Evolutionary conservation across 2,888 invertebrate species (phyloP), one percentile per base, ranked within the genome.

Genomic region (Drosophila prolongata): DNA sequence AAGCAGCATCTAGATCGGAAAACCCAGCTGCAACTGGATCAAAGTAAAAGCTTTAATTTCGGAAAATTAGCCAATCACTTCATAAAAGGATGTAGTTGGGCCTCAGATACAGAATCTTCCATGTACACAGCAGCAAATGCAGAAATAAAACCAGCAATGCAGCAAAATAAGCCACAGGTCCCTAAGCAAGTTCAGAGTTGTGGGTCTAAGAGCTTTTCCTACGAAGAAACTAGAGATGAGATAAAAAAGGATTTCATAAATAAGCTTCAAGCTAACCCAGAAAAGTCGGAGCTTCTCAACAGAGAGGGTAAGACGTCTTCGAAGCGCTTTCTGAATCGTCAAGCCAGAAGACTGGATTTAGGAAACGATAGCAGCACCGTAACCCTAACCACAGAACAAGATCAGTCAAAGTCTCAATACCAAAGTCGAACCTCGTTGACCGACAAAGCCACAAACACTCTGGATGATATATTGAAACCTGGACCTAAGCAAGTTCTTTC

Each of bases 1-100:
- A 37, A 56, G n/a, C 55, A 44, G 30, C 34, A 4, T 9, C 9
- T 24, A 19, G 10, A 14, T 3, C 34, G 16, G 13, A 14, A 14
- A 9, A 1, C 16, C 9, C 42, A n/a, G 1, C 19, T 13, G 3
- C 40, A 40, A n/a, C 8, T 14, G 0, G 10, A 6, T 4, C 1
- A 11, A 34, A 6, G 14, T 3, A 11, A 9, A 2, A 60, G 58
- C 1, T 84, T 87, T 8, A 84, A 84, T 56, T 80, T 84, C 35
- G 84, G 84, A 1, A 75, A 54, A 38, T 69, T 50, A 2, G 83
- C 80, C 1, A 68, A 53, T 11, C 53, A 6, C 6, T 54, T 65
- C 2, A 49, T 87, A 0, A 52, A 43, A 0, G 53, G 47, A 6
- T 35, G 35, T 5, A 24, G 6, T 3, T n/a, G 43, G 19, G 19